Percentiles rank a stretch among this genome's conserved stretches.
Evolutionary conservation across 2,113 vertebrate species (phyloP).

Genomic region (Ardeotis arabs): DNA sequence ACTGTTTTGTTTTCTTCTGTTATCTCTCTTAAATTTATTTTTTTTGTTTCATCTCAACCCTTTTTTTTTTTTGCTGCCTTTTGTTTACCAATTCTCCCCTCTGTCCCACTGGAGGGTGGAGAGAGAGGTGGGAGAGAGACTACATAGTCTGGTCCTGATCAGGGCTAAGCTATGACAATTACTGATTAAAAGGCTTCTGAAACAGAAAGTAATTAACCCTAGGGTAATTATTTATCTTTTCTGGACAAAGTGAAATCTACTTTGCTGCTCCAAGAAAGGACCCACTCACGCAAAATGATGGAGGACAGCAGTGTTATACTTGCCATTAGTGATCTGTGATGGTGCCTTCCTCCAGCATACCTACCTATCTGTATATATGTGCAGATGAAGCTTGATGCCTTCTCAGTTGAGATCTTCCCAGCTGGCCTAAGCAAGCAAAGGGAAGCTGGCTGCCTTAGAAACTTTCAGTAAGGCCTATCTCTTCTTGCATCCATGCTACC

Average conservation of each 20-base stretch:
- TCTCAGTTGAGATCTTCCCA: background rate
- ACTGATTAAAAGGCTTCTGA: background rate
- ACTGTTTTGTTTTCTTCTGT: too few species aligned
- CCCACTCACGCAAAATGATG: background rate
- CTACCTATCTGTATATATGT: background rate
- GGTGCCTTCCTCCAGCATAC: background rate
- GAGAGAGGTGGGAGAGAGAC: too few species aligned
- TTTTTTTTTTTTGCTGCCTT: too few species aligned
- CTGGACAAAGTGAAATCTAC: background rate
- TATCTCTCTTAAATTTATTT: too few species aligned
- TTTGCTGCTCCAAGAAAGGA: background rate
- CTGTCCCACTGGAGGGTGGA: too few species aligned
- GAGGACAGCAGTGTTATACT: background rate
- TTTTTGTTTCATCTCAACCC: too few species aligned
- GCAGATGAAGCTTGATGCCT: background rate
- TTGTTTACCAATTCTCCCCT: too few species aligned
- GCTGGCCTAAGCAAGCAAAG: background rate
- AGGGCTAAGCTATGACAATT: too few species aligned
- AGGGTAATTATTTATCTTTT: background rate
- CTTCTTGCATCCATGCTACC: background rate
- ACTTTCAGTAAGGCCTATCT: background rate
- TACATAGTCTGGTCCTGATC: too few species aligned
- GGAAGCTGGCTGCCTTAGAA: background rate
- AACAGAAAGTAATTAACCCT: background rate
- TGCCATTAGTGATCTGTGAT: background rate